These are phyloP conservation scores for Lottia gigantea DNA, from an alignment of 2,888 invertebrate genomes.

Conservation along the genomic window DNA sequence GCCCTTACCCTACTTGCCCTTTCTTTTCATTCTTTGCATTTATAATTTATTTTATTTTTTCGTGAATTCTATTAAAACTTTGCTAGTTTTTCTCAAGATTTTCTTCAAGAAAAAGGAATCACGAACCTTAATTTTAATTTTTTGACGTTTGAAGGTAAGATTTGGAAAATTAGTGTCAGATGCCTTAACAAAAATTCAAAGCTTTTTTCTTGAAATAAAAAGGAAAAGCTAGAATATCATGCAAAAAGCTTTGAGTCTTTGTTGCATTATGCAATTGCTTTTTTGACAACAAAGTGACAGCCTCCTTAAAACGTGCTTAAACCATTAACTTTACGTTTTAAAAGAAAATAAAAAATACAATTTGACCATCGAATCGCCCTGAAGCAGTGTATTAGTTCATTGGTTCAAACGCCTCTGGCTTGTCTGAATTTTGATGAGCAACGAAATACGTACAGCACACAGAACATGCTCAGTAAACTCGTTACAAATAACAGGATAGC, in stretches of 20 bases:
- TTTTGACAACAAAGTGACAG: not conserved
- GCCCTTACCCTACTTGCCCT: not conserved
- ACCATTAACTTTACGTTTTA: too few species aligned
- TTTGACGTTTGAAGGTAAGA: not conserved
- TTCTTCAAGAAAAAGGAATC: conserved; percentile 11
- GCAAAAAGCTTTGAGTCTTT: too few species aligned
- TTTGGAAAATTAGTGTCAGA: not conserved
- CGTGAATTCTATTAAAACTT: not conserved
- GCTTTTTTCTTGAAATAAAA: not conserved
- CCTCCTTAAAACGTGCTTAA: too few species aligned
- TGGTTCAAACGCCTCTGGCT: too few species aligned
- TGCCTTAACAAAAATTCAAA: not conserved
- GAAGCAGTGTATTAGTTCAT: too few species aligned
- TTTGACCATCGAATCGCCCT: not conserved
- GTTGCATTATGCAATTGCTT: not conserved
- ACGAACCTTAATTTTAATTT: not conserved
- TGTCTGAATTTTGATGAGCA: too few species aligned
- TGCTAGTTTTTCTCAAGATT: not conserved
- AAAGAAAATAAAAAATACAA: too few species aligned
- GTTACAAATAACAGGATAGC: too few species aligned
- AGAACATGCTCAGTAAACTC: too few species aligned
- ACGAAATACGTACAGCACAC: too few species aligned
- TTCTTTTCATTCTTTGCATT: not conserved
- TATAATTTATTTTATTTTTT: not conserved
- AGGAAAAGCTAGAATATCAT: too few species aligned